phyloP scores from a whole-genome alignment of 2,113 vertebrate genomes.

The Sinocyclocheilus anophthalmus region DNA sequence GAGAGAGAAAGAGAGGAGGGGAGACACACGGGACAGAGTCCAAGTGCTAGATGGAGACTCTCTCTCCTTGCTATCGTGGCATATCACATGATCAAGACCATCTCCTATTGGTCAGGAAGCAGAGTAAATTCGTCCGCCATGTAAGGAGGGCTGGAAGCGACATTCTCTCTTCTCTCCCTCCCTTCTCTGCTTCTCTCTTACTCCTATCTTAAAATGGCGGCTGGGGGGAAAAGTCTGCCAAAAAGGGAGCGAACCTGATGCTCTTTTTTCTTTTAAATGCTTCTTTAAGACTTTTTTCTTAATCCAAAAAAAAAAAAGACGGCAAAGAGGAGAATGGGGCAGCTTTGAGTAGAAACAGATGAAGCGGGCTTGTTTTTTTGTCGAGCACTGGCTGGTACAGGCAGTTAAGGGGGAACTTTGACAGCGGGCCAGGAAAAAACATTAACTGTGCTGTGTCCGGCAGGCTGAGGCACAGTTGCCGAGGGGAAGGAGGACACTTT shows the following conservation, averaged over 20 bases:
- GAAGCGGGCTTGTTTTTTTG: conserved; percentile 82
- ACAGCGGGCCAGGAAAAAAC: conserved; percentile 87
- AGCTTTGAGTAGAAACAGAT: conserved; percentile 89
- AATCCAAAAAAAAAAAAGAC: conserved; percentile 3
- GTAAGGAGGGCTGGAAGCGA: conserved; percentile 83
- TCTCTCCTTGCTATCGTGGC: conserved; percentile 81
- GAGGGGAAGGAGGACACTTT: conserved; percentile 53
- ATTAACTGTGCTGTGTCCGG: conserved; percentile 88
- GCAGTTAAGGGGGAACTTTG: conserved; percentile 83
- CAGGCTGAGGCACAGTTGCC: conserved; percentile 47
- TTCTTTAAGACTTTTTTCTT: conserved; percentile 40
- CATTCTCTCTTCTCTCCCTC: conserved; percentile 70
- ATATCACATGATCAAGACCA: conserved; percentile 80
- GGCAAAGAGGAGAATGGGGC: conserved; percentile 48
- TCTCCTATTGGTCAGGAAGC: conserved; percentile 81
- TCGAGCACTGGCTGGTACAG: conserved; percentile 77
- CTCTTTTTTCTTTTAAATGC: conserved; percentile 51
- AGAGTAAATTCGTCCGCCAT: conserved; percentile 85
- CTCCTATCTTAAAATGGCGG: conserved; percentile 89
- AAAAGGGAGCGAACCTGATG: conserved; percentile 68
- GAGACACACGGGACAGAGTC: conserved; percentile 31
- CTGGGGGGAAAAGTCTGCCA: conserved; percentile 68
- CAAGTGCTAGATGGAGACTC: conserved; percentile 50
- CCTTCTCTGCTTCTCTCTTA: conserved; percentile 58
- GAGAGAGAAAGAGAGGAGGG: conserved; percentile 58